These are phyloP conservation scores for Heterocephalus glaber DNA, from an alignment of 2,113 vertebrate genomes.

Conservation along the genomic window DNA sequence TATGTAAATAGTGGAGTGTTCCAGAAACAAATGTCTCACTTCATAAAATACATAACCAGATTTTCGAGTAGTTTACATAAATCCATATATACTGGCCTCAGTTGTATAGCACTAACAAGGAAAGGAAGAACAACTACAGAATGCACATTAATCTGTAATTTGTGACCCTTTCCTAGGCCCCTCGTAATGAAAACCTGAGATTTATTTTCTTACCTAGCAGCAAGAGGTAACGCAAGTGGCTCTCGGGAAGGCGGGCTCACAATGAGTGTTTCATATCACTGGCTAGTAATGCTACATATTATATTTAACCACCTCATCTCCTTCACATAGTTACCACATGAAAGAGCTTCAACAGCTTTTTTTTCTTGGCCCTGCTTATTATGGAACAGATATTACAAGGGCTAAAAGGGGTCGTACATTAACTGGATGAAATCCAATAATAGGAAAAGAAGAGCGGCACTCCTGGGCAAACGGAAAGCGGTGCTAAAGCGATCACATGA, in stretches of 20 bases:
- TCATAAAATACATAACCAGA: conserved; percentile 3
- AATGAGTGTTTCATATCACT: neutral
- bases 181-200: neutral
- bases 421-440: conserved; percentile 82
- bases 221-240: neutral
- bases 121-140: neutral
- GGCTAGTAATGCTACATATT: neutral
- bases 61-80: neutral
- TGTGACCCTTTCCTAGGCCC: neutral
- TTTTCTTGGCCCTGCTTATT: conserved; percentile 55
- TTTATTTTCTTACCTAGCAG: conserved; percentile 4
- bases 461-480: conserved; percentile 68
- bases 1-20: neutral
- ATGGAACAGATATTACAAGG: conserved; percentile 75
- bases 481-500: conserved; percentile 57
- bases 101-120: neutral
- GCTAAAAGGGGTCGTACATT: conserved; percentile 82
- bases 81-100: neutral
- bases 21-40: conserved; percentile 46
- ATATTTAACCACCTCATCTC: conserved; percentile 63
- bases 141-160: neutral
- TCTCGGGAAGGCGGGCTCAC: neutral
- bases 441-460: conserved; percentile 68
- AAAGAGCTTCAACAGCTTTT: conserved; percentile 65
- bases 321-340: conserved; percentile 56